phyloP scores from a whole-genome alignment of 2,888 invertebrate species.

The Temnothorax rugatulus region DNA sequence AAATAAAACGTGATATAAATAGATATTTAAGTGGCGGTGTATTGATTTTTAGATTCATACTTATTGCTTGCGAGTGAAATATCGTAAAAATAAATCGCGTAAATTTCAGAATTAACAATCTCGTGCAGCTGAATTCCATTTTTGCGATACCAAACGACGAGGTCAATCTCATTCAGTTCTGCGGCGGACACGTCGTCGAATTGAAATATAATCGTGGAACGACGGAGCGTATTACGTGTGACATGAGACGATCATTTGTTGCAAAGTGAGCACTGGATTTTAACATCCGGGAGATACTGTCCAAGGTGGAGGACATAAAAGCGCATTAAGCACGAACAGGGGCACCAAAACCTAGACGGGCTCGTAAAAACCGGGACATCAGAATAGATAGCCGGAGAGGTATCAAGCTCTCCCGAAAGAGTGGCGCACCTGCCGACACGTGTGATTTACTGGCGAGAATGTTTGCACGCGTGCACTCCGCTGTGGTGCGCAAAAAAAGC shows the following conservation, averaged over 20 bases:
- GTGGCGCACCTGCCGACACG: conserved; percentile 53
- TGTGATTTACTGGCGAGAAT: conserved; percentile 65
- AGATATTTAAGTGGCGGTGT: not conserved
- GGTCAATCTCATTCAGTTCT: not conserved
- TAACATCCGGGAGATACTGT: conserved; percentile 46
- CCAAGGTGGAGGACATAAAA: conserved; percentile 63
- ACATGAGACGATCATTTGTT: conserved; percentile 54
- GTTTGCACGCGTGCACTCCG: conserved; percentile 43
- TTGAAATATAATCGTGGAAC: conserved; percentile 28
- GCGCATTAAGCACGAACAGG: conserved; percentile 64
- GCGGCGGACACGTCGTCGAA: conserved; percentile 3
- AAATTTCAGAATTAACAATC: not conserved
- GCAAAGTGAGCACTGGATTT: conserved; percentile 50
- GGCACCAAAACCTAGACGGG: conserved; percentile 52
- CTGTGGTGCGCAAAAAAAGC: conserved; percentile 29
- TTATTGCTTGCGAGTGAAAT: not conserved
- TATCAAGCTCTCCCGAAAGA: conserved; percentile 54
- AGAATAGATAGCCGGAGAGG: conserved; percentile 62
- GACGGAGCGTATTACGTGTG: not conserved
- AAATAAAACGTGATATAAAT: not conserved
- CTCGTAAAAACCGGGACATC: conserved; percentile 64
- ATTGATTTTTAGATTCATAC: not conserved
- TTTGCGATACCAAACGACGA: not conserved
- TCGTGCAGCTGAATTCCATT: not conserved
- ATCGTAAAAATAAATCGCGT: not conserved